Evolutionary conservation across 2,888 invertebrate species (phyloP).

Genomic region (Mimachlamys varia): DNA sequence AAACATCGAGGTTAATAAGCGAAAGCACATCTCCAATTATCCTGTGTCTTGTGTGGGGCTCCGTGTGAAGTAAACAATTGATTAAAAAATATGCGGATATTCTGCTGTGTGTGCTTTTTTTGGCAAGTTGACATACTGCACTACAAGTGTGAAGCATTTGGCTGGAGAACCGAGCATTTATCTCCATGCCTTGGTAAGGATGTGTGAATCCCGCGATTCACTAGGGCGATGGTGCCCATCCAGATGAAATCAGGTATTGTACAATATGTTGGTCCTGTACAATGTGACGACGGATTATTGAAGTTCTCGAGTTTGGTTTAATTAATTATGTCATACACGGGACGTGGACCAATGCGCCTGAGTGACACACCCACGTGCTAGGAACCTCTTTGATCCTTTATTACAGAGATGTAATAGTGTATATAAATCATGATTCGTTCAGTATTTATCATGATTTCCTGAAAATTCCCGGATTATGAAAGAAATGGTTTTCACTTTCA

Average conservation of each 20-base stretch:
- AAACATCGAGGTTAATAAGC: conserved; percentile 28
- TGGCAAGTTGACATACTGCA: conserved; percentile 7
- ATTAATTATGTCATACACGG: not conserved
- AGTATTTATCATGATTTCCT: not conserved
- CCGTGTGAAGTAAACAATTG: conserved; percentile 21
- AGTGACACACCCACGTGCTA: not conserved
- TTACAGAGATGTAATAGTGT: not conserved
- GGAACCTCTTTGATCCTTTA: not conserved
- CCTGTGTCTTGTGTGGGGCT: conserved; percentile 11
- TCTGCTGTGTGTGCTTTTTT: conserved; percentile 36
- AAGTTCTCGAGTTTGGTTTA: not conserved
- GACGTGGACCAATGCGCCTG: not conserved
- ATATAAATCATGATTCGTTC: not conserved
- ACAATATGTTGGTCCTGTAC: not conserved
- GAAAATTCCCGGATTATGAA: not conserved
- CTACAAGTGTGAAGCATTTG: conserved; percentile 7
- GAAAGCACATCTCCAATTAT: conserved; percentile 20
- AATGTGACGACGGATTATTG: not conserved
- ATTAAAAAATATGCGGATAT: conserved; percentile 34
- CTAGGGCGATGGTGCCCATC: not conserved
- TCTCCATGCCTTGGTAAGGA: not conserved
- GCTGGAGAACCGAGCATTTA: not conserved
- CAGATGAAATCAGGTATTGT: not conserved
- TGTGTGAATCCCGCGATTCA: conserved; percentile 6
- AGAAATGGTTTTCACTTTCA: not conserved